phyloP scores from a whole-genome alignment of 2,888 invertebrate genomes.

The Drosophila falleni region DNA sequence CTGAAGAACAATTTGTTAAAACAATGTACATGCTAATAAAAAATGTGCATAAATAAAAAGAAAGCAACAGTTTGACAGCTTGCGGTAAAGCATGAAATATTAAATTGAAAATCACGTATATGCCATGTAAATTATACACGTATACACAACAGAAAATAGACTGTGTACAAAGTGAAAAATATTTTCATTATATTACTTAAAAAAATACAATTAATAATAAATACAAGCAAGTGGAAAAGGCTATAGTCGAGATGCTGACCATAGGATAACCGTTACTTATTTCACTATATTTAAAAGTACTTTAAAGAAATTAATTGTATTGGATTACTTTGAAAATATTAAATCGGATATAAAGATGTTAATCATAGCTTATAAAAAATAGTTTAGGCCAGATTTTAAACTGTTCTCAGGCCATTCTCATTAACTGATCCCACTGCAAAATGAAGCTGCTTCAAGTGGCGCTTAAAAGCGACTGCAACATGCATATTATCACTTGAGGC shows the following conservation, averaged over 20 bases:
- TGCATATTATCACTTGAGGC: constrained; percentile 2
- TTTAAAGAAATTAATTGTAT: too few species aligned
- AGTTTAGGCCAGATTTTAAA: too few species aligned
- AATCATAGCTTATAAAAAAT: too few species aligned
- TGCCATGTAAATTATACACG: neutral
- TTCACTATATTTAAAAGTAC: too few species aligned
- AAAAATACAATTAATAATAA: too few species aligned
- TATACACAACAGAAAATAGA: neutral
- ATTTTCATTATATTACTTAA: too few species aligned
- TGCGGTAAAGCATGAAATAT: neutral
- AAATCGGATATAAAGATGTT: too few species aligned
- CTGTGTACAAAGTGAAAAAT: too few species aligned
- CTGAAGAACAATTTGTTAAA: neutral
- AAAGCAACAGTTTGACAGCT: neutral
- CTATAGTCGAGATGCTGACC: too few species aligned
- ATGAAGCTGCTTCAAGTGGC: constrained; percentile 7
- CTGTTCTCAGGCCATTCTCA: neutral
- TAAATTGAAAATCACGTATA: neutral
- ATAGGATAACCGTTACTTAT: too few species aligned
- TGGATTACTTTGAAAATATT: too few species aligned
- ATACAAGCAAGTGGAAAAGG: too few species aligned
- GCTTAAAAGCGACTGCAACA: constrained; percentile 1
- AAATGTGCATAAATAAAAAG: neutral
- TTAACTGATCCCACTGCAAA: constrained; percentile 1
- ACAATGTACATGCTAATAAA: neutral